These are phyloP conservation scores for Drosophila emarginata DNA, from an alignment of 2,888 invertebrate species.

Conservation along the genomic window DNA sequence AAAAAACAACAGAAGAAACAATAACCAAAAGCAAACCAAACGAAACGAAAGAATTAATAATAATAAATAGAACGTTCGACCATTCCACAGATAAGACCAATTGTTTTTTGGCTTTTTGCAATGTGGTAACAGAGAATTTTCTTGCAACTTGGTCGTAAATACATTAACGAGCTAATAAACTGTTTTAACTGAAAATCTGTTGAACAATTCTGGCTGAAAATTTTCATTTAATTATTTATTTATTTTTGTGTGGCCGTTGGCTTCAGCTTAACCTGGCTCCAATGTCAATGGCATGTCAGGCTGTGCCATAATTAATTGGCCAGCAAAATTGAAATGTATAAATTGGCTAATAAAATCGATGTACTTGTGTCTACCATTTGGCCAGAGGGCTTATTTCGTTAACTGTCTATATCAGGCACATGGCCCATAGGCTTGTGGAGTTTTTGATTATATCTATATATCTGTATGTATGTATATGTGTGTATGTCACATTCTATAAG, in stretches of 20 bases:
- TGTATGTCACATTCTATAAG: too few species aligned
- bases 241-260: constrained; percentile 18
- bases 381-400: not conserved
- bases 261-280: not conserved
- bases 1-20: not conserved
- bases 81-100: constrained; percentile 15
- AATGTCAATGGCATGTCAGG: constrained; percentile 35
- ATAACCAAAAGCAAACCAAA: not conserved
- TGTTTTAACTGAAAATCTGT: constrained; percentile 57
- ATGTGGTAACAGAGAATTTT: constrained; percentile 6
- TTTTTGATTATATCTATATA: too few species aligned
- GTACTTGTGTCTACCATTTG: constrained; percentile 1
- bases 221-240: constrained; percentile 1
- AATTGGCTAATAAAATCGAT: constrained; percentile 54
- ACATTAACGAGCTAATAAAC: constrained; percentile 64
- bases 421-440: too few species aligned
- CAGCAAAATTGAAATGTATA: constrained; percentile 28
- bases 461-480: too few species aligned
- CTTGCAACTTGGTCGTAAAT: constrained; percentile 47
- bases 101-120: not conserved
- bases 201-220: not conserved
- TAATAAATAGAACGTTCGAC: constrained; percentile 2
- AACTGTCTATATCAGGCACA: not conserved
- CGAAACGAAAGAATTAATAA: not conserved
- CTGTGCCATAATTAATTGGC: constrained; percentile 32